Conservation (phyloP, 2,888 invertebrate species). For the Diarsia rubi region DNA sequence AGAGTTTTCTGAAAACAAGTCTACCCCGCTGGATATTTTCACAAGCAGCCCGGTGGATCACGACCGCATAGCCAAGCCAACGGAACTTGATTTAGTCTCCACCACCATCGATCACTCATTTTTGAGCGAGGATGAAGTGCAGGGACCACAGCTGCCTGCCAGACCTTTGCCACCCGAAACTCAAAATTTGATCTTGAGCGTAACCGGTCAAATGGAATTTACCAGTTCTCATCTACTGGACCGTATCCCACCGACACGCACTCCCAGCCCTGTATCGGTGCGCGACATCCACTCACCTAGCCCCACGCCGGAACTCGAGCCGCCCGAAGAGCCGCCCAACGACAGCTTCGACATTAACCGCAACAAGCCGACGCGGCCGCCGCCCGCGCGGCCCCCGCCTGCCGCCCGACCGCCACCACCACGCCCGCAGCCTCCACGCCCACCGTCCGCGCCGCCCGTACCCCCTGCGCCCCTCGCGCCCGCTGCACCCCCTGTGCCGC, state of each 20-base stretch:
- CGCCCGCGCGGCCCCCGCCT: conserved; percentile 77
- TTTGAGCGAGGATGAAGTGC: conserved; percentile 67
- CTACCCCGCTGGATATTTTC: conserved; percentile 72
- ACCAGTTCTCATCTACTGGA: conserved; percentile 96
- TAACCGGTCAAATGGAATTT: conserved; percentile 97
- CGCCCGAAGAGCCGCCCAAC: conserved; percentile 70
- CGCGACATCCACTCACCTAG: conserved; percentile 96
- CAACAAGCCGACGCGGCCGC: conserved; percentile 79
- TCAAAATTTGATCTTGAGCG: conserved; percentile 95
- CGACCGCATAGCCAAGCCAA: conserved; percentile 80
- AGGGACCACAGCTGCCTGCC: conserved; percentile 83
- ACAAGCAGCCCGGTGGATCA: conserved; percentile 67
- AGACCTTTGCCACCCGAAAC: conserved; percentile 94
- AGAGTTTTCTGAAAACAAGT: conserved; percentile 68
- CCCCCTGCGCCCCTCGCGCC: conserved; percentile 83
- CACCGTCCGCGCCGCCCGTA: conserved; percentile 84
- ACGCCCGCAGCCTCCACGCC: conserved; percentile 88
- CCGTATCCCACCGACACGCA: conserved; percentile 95
- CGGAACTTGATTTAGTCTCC: conserved; percentile 82
- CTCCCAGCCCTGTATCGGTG: conserved; percentile 96
- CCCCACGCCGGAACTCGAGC: conserved; percentile 93
- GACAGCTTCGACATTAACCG: conserved; percentile 85
- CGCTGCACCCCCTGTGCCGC: conserved; percentile 80
- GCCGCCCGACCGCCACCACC: conserved; percentile 83
- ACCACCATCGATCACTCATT: conserved; percentile 76